phyloP scores from a whole-genome alignment of 2,797 vertebrate species.

The Pogoniulus pusillus region DNA sequence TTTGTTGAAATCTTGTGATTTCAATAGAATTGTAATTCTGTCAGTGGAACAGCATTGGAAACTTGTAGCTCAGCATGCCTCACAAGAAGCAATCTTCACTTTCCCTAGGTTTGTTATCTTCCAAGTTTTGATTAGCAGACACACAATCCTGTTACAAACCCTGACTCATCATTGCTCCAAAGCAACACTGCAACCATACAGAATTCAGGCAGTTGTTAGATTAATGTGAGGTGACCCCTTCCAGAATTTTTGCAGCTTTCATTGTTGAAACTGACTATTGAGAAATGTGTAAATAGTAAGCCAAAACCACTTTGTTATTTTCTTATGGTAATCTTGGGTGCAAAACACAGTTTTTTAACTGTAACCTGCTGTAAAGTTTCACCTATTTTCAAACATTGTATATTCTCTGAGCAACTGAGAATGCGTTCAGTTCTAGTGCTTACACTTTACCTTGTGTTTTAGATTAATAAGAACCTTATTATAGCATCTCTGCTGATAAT shows the following conservation, averaged over 20 bases:
- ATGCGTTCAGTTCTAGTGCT: not conserved
- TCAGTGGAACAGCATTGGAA: not conserved
- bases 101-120: not conserved
- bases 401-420: not conserved
- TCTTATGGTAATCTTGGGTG: not conserved
- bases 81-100: fast-evolving
- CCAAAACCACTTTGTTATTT: slow-evolving; percentile 19
- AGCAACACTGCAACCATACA: not conserved
- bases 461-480: not conserved
- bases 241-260: not conserved
- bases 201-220: not conserved
- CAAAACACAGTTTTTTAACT: not conserved
- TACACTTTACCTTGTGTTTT: not conserved
- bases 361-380: not conserved
- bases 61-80: not conserved
- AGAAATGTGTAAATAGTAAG: not conserved
- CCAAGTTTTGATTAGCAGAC: not conserved
- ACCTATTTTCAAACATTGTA: not conserved
- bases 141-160: not conserved
- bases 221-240: not conserved
- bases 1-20: not conserved
- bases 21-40: not conserved
- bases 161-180: not conserved
- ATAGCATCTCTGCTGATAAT: not conserved
- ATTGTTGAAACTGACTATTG: not conserved